Conservation (phyloP, 2,888 invertebrate genomes). For the Aleiodes leptofemur region DNA sequence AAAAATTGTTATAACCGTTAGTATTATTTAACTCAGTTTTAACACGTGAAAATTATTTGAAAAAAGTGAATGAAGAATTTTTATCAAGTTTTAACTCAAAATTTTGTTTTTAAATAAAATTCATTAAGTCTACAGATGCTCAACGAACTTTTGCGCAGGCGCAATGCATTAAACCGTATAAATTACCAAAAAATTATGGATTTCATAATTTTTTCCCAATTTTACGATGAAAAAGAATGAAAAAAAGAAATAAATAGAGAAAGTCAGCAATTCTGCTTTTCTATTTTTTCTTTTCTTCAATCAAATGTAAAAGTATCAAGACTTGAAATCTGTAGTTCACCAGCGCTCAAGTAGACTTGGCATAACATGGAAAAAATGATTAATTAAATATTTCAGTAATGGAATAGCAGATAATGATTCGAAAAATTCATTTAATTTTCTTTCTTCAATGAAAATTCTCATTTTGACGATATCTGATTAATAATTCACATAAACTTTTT, state of each 20-base stretch:
- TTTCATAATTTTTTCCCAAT: constrained; percentile 41
- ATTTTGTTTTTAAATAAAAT: constrained; percentile 2
- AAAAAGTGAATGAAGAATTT: background rate
- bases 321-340: too few species aligned
- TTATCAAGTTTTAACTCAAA: constrained; percentile 6
- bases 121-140: constrained; percentile 7
- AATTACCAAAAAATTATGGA: constrained; percentile 9
- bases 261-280: too few species aligned
- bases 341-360: too few species aligned
- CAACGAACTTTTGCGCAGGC: constrained; percentile 54
- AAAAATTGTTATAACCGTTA: constrained; percentile 52
- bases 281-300: background rate
- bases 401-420: too few species aligned
- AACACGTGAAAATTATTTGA: constrained; percentile 25
- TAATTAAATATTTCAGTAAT: too few species aligned
- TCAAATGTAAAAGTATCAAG: background rate
- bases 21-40: constrained; percentile 53
- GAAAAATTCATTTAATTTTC: too few species aligned
- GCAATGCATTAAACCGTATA: constrained; percentile 50
- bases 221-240: constrained; percentile 18
- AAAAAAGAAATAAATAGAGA: too few species aligned
- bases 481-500: too few species aligned
- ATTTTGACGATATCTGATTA: too few species aligned
- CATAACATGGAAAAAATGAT: too few species aligned
- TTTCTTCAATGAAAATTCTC: too few species aligned